Evolutionary conservation across 2,888 invertebrate genomes (phyloP).

Genomic region (Lithosia quadra): DNA sequence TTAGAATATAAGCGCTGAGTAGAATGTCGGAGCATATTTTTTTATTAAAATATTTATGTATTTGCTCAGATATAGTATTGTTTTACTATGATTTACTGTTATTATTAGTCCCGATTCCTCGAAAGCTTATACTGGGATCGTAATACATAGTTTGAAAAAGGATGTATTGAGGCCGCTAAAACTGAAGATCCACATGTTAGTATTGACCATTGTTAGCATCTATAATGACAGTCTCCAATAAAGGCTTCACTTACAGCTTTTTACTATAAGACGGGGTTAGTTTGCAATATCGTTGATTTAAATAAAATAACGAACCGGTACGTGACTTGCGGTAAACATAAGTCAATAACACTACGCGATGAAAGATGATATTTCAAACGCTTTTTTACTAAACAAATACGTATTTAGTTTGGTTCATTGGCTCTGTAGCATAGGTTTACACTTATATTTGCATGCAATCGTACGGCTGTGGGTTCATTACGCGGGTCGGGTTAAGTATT

Average conservation of each 20-base stretch:
- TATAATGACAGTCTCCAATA: neutral
- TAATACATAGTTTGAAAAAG: neutral
- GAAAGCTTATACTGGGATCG: no score
- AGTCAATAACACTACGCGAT: slow-evolving; percentile 1
- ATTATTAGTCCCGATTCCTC: neutral
- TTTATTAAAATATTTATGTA: neutral
- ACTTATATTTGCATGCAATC: neutral
- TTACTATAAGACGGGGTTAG: neutral
- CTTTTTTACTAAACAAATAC: slow-evolving; percentile 22
- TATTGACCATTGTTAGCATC: neutral
- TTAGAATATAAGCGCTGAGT: no score
- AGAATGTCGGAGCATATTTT: no score
- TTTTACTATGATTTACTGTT: no score
- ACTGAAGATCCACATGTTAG: neutral
- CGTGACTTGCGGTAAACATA: slow-evolving; percentile 1
- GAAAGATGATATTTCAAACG: neutral
- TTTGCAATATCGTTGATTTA: slow-evolving; percentile 1
- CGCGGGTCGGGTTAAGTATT: neutral
- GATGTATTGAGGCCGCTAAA: neutral
- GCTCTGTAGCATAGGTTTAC: neutral
- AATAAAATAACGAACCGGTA: slow-evolving; percentile 4
- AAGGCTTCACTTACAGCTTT: slow-evolving; percentile 5
- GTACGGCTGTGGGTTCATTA: neutral
- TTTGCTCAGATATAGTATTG: neutral
- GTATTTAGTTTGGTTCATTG: slow-evolving; percentile 20